Conservation (phyloP, 2,888 invertebrate genomes). For the Hydrotaea cyrtoneurina region DNA sequence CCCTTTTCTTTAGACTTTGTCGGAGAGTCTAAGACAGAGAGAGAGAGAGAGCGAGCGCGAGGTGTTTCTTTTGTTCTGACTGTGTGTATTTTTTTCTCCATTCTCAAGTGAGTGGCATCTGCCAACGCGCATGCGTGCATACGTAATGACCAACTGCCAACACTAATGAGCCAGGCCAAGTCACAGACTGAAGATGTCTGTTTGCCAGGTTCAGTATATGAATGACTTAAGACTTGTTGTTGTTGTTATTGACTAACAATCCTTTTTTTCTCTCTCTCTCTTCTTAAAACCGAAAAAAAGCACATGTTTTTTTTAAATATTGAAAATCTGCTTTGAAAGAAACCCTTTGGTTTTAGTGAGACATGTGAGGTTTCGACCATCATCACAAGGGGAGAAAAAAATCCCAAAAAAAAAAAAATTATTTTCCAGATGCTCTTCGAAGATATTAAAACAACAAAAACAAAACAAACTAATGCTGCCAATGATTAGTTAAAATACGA, state of each 20-base stretch:
- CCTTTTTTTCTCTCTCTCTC: constrained; percentile 50
- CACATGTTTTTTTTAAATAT: constrained; percentile 54
- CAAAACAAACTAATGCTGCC: constrained; percentile 36
- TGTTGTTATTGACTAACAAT: constrained; percentile 53
- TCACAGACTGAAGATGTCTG: constrained; percentile 19
- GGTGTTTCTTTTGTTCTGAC: neutral
- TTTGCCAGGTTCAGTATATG: neutral
- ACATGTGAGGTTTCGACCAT: constrained; percentile 51
- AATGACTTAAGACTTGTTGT: constrained; percentile 12
- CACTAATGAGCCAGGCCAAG: constrained; percentile 59
- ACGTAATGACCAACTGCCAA: constrained; percentile 78
- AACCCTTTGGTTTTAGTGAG: constrained; percentile 58
- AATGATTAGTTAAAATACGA: constrained; percentile 34
- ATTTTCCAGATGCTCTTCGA: constrained; percentile 56
- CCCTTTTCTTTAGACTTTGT: constrained; percentile 69
- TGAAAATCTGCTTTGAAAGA: constrained; percentile 60
- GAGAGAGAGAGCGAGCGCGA: neutral
- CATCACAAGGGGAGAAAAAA: constrained; percentile 22
- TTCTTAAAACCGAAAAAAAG: constrained; percentile 40
- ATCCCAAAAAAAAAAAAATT: constrained; percentile 26
- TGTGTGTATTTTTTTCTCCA: neutral
- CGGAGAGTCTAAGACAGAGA: constrained; percentile 8
- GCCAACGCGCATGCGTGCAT: constrained; percentile 73
- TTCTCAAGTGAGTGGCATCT: constrained; percentile 73
- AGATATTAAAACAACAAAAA: neutral